phyloP scores from a whole-genome alignment of 2,888 invertebrate species.

The Volucella bombylans region DNA sequence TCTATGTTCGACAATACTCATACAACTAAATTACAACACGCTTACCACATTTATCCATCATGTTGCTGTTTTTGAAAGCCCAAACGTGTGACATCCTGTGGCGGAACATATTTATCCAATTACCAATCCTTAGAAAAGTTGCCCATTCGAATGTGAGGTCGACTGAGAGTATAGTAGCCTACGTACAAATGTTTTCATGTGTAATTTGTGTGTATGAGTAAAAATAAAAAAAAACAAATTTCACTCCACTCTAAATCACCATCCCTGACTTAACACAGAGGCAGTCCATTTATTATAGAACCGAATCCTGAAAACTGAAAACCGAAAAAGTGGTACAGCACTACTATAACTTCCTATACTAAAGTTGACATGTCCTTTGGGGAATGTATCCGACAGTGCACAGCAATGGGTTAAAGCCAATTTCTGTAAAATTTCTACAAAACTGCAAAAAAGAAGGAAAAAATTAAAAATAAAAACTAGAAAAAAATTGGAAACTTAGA shows the following conservation, averaged over 20 bases:
- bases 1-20: constrained; percentile 1
- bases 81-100: constrained; percentile 48
- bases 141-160: not conserved
- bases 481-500: too few relatives aligned
- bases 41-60: constrained; percentile 33
- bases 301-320: not conserved
- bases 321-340: constrained; percentile 31
- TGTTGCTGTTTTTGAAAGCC: constrained; percentile 32
- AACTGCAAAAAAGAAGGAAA: constrained; percentile 27
- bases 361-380: constrained; percentile 62
- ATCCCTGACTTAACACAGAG: constrained; percentile 43
- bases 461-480: too few relatives aligned
- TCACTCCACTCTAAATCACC: constrained; percentile 45
- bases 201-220: not conserved
- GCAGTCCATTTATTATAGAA: constrained; percentile 62
- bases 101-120: constrained; percentile 65
- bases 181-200: not conserved
- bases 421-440: constrained; percentile 46
- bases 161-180: not conserved
- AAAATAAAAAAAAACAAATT: not conserved
- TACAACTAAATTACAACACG: constrained; percentile 30
- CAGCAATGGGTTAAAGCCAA: constrained; percentile 16
- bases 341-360: constrained; percentile 18
- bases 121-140: constrained; percentile 43
- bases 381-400: constrained; percentile 20